A percentile compares a stretch with the other conserved stretches of the same genome.
phyloP scores from a whole-genome alignment of 2,113 vertebrate genomes.

The Donacobius atricapilla region DNA sequence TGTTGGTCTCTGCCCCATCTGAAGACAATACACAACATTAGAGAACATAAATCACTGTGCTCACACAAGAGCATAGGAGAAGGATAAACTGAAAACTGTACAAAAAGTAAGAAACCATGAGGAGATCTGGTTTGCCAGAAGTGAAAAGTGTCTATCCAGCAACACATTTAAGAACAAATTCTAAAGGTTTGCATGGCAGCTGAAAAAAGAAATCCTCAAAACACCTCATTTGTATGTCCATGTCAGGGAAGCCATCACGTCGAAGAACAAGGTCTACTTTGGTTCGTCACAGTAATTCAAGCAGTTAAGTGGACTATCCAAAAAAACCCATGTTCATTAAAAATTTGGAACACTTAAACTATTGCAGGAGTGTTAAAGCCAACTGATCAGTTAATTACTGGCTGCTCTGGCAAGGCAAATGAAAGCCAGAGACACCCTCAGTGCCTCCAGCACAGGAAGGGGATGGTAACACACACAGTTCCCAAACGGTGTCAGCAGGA shows the following conservation, averaged over 20 bases:
- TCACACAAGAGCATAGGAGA: neutral
- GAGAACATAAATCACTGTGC: neutral
- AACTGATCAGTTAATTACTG: conserved; percentile 5
- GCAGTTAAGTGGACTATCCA: neutral
- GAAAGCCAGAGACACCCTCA: neutral
- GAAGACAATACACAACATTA: neutral
- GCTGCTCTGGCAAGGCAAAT: neutral
- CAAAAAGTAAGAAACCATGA: neutral
- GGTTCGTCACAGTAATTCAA: neutral
- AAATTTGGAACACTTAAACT: neutral
- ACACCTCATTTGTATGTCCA: neutral
- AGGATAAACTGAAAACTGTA: neutral
- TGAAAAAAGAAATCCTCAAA: neutral
- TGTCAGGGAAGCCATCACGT: neutral
- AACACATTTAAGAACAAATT: neutral
- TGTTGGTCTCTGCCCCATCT: neutral
- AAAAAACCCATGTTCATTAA: neutral
- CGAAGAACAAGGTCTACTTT: neutral
- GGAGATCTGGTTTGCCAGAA: neutral
- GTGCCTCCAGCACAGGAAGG: neutral
- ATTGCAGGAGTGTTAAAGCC: conserved; percentile 1
- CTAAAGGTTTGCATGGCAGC: neutral
- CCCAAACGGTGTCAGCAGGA: fast-evolving
- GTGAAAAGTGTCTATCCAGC: neutral
- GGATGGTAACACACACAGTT: neutral